phyloP scores from a whole-genome alignment of 53 echinoderm and acorn worm genomes.

The Temnopleurus reevesii region DNA sequence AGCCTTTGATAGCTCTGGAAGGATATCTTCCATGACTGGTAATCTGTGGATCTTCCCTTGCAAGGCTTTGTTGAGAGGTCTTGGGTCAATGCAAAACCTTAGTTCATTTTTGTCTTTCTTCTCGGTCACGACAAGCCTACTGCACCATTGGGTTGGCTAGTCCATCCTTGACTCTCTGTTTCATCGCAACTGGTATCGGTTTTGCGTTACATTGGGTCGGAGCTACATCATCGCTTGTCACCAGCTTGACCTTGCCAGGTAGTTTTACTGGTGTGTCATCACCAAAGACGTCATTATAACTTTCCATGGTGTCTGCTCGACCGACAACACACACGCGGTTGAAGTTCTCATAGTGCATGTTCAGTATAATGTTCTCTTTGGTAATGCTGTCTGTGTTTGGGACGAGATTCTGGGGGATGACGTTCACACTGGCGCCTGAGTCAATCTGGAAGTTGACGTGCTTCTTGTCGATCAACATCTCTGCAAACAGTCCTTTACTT shows the following conservation, averaged over 20 bases:
- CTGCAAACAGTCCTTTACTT: conserved; percentile 8
- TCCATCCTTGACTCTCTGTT: conserved; percentile 37
- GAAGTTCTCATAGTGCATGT: conserved; percentile 34
- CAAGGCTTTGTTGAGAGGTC: conserved; percentile 66
- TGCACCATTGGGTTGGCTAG: conserved; percentile 55
- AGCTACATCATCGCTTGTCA: not conserved
- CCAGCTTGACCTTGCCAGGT: not conserved
- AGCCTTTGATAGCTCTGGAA: not conserved
- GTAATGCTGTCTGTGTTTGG: not conserved
- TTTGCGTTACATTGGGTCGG: conserved; percentile 43
- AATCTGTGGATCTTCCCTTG: conserved; percentile 59
- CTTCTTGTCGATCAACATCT: conserved; percentile 23
- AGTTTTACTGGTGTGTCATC: not conserved
- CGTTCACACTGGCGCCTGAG: conserved; percentile 5
- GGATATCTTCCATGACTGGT: conserved; percentile 60
- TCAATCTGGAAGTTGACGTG: conserved; percentile 12
- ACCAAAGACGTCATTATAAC: not conserved
- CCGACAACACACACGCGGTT: not conserved
- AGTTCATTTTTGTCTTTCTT: conserved; percentile 41
- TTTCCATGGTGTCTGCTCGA: not conserved
- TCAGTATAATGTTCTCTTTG: conserved; percentile 18
- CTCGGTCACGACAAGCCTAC: conserved; percentile 59
- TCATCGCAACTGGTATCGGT: conserved; percentile 27
- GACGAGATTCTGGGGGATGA: not conserved
- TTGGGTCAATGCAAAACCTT: conserved; percentile 66